Base-by-base conservation (phyloP, 1,140 invertebrate species). In the Micrasema minimum region DNA sequence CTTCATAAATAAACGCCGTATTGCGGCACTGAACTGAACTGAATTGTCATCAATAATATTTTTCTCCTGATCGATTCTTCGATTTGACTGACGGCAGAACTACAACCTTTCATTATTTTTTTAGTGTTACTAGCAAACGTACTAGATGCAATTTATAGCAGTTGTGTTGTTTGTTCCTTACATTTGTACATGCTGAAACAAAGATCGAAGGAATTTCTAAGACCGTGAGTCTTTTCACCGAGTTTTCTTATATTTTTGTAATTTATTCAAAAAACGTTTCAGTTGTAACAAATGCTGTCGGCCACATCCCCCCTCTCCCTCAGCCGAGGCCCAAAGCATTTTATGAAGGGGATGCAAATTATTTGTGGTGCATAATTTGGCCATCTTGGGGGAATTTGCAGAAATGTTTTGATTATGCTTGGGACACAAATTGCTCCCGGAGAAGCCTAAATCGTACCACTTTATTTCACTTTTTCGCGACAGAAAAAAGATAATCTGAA, bases 281-380 rank as follows among this genome's bases (percentile, higher is more conserved):
- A 26, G n/a, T 53, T 9, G 23, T 22, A 53, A 35, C 5, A 53
- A 53, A 53, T 53, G 50, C 11, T 22, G 7, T 31, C 50, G 50
- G 23, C n/a, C 50, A 53, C n/a, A 53, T 22, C 50, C 50, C 26
- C 23, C n/a, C 50, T 10, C 4, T 0, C 20, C 4, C 20, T 14
- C 0, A 20, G n/a, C 16, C 16, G 11, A 7, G 14, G n/a, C 46
- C 46, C 46, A n/a, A 16, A 20, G 12, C 12, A 16, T 12, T 53
- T 23, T 26, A 23, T 31, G n/a, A 12, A 10, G 20, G 6, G 23
- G 50, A 12, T 22, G 23, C 16, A 53, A 53, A 53, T 53, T 48
- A 18, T 48, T 53, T 14, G 22, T 23, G 23, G 50, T 26, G 50
- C 50, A 53, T 53, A 53, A 53, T 53, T 53, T 26, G 50, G 3